Evolutionary conservation across 2,888 invertebrate species (phyloP).

Genomic region (Amiota minor): DNA sequence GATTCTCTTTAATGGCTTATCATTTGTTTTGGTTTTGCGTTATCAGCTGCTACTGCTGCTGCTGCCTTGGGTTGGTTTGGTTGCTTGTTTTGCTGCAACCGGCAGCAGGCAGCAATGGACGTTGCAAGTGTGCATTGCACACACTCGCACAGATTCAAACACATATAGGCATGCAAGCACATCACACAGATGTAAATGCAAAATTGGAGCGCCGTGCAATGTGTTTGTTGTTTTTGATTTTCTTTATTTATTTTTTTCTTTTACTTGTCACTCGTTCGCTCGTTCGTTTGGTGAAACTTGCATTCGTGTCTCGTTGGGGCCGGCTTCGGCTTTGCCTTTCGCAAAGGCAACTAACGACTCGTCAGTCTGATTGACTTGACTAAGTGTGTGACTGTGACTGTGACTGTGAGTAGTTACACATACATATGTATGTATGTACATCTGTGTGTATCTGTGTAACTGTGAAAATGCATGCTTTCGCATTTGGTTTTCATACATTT

Average conservation of each 20-base stretch:
- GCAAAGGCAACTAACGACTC: slow-evolving; percentile 27
- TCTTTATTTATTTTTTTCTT: slow-evolving; percentile 32
- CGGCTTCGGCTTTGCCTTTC: slow-evolving; percentile 30
- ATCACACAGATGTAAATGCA: background rate
- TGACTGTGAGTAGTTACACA: background rate
- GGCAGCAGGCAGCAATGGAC: background rate
- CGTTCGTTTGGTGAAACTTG: too few relatives aligned
- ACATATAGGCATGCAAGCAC: background rate
- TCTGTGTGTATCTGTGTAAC: slow-evolving; percentile 24
- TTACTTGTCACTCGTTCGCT: slow-evolving; percentile 17
- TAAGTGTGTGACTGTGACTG: slow-evolving; percentile 35
- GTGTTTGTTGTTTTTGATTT: slow-evolving; percentile 15
- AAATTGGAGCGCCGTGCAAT: background rate
- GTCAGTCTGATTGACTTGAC: slow-evolving; percentile 48
- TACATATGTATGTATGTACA: slow-evolving; percentile 27
- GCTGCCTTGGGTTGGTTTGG: too few relatives aligned
- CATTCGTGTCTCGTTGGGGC: slow-evolving; percentile 46
- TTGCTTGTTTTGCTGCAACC: background rate
- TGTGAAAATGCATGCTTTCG: too few relatives aligned
- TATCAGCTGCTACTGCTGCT: background rate
- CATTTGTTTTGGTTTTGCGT: slow-evolving; percentile 5
- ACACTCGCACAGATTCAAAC: background rate
- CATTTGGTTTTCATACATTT: slow-evolving; percentile 26
- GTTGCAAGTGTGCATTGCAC: background rate
- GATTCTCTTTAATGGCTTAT: slow-evolving; percentile 6